phyloP scores from a whole-genome alignment of 2,113 vertebrate genomes.

The Vicugna pacos region DNA sequence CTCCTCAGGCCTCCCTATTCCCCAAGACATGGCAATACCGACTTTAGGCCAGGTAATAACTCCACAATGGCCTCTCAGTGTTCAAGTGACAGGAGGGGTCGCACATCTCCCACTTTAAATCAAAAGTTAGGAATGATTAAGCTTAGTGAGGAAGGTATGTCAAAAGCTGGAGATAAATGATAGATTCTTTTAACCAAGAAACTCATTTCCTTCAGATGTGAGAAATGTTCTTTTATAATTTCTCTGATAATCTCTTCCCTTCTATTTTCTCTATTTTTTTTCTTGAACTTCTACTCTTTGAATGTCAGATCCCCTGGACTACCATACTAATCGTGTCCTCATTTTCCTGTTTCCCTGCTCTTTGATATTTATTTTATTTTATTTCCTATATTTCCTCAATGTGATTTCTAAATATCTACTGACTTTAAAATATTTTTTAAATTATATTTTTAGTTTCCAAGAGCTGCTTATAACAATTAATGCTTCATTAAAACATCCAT shows the following conservation, averaged over 20 bases:
- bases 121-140: neutral
- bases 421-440: slow-evolving; percentile 27
- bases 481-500: no score
- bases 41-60: neutral
- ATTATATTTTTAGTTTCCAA: no score
- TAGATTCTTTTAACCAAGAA: neutral
- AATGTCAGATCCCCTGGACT: neutral
- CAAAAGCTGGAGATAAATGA: neutral
- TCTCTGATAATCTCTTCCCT: neutral
- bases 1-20: neutral
- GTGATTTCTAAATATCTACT: neutral
- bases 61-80: neutral
- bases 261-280: neutral
- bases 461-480: no score
- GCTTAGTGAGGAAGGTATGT: neutral
- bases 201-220: neutral
- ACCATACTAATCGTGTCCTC: neutral
- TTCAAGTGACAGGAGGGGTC: neutral
- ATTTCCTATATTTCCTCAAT: neutral
- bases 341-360: neutral
- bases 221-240: neutral
- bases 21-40: neutral
- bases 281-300: neutral
- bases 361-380: slow-evolving; percentile 44
- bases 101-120: neutral